These are phyloP conservation scores for Eupithecia insigniata DNA, from an alignment of 2,888 invertebrate species.

Conservation along the genomic window DNA sequence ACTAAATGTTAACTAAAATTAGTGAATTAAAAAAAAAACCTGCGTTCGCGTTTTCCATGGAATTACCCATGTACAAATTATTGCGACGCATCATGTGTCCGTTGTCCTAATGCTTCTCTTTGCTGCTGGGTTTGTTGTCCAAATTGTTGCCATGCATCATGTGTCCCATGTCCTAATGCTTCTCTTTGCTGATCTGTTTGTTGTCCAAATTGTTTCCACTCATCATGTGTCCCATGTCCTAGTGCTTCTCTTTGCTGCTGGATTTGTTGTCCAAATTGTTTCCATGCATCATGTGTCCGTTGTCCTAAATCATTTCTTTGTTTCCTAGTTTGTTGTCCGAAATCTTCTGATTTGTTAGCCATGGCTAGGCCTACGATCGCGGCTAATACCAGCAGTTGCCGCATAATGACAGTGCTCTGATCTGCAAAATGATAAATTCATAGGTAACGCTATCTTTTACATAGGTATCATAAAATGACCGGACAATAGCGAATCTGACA, in stretches of 20 bases:
- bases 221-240: too few species aligned
- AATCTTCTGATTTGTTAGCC: constrained; percentile 52
- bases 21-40: too few species aligned
- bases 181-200: not conserved
- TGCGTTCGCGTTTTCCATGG: too few species aligned
- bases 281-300: constrained; percentile 53
- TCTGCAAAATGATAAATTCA: constrained; percentile 48
- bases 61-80: constrained; percentile 49
- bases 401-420: constrained; percentile 58
- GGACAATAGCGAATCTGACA: not conserved
- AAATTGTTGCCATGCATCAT: constrained; percentile 24
- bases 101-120: not conserved
- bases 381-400: constrained; percentile 61
- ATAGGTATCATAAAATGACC: not conserved
- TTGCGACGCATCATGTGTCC: constrained; percentile 25
- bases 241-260: too few species aligned
- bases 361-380: constrained; percentile 61
- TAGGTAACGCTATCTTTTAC: not conserved
- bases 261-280: too few species aligned
- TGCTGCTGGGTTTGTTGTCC: not conserved
- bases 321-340: too few species aligned
- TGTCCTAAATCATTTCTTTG: too few species aligned
- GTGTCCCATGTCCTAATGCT: not conserved
- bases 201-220: constrained; percentile 29
- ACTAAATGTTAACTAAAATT: too few species aligned